Conservation (phyloP, 2,797 vertebrate species). For the Steatocranus sp. region DNA sequence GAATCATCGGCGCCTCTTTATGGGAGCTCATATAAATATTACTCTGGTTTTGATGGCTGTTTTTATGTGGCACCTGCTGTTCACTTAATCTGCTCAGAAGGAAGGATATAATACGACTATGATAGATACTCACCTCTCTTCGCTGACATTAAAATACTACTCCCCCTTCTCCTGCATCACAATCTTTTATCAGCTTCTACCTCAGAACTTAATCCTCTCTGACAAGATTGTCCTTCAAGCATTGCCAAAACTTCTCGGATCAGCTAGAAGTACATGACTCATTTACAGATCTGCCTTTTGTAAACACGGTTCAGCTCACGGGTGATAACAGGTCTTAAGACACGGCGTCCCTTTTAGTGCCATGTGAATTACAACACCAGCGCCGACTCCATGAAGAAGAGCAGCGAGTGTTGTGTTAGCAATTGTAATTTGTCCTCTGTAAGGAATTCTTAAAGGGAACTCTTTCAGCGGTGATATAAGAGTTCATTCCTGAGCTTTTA, state of each 20-base stretch:
- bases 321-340: conserved; percentile 37
- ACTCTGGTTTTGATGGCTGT: conserved; percentile 1
- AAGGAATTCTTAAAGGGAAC: conserved; percentile 18
- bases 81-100: conserved; percentile 3
- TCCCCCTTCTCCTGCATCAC: conserved; percentile 17
- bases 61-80: conserved; percentile 37
- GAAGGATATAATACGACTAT: conserved; percentile 2
- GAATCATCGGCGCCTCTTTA: conserved; percentile 10
- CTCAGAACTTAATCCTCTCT: conserved; percentile 14
- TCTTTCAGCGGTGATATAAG: conserved; percentile 27
- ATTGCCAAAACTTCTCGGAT: conserved; percentile 15
- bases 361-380: neutral
- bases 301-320: conserved; percentile 26
- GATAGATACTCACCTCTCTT: conserved; percentile 11
- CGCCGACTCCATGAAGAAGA: neutral
- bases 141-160: conserved; percentile 23
- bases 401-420: neutral
- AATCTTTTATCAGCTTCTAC: conserved; percentile 9
- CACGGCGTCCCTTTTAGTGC: neutral
- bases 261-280: conserved; percentile 5
- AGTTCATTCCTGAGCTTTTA: conserved; percentile 6
- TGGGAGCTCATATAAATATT: conserved; percentile 6
- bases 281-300: conserved; percentile 24
- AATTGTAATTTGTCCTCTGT: conserved; percentile 32
- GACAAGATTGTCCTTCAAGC: conserved; percentile 15